These are phyloP conservation scores for Ifrita kowaldi DNA, from an alignment of 2,113 vertebrate species.

Conservation along the genomic window DNA sequence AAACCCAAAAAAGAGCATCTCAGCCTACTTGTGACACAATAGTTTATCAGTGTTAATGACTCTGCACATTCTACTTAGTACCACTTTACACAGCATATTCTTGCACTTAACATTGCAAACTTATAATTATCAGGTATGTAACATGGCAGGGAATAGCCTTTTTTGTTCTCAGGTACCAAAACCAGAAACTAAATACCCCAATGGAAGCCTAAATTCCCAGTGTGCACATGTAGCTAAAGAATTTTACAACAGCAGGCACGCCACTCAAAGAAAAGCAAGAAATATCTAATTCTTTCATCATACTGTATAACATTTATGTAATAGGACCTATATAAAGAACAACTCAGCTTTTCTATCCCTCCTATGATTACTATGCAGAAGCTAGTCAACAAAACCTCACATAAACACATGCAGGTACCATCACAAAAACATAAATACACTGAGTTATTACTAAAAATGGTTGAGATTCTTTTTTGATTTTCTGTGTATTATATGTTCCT, in stretches of 20 bases:
- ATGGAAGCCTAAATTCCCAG: neutral
- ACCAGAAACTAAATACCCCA: neutral
- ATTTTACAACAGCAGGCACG: neutral
- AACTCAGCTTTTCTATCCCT: neutral
- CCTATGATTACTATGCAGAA: neutral
- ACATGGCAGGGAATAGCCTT: neutral
- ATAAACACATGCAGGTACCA: neutral
- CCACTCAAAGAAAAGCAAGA: neutral
- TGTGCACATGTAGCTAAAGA: neutral
- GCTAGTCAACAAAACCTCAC: neutral
- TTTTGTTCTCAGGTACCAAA: neutral
- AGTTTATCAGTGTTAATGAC: neutral
- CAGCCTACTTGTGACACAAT: neutral
- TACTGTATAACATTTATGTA: neutral
- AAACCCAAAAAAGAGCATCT: neutral
- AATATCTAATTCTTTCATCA: neutral
- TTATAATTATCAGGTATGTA: neutral
- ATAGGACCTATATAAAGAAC: neutral
- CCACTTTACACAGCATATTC: neutral
- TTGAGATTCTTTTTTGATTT: neutral
- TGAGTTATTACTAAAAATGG: neutral
- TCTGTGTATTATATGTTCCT: neutral
- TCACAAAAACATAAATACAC: neutral
- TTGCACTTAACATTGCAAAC: neutral
- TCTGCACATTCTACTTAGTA: neutral